Evolutionary conservation across 2,113 vertebrate species (phyloP).

Genomic region (Sinocyclocheilus anophthalmus): DNA sequence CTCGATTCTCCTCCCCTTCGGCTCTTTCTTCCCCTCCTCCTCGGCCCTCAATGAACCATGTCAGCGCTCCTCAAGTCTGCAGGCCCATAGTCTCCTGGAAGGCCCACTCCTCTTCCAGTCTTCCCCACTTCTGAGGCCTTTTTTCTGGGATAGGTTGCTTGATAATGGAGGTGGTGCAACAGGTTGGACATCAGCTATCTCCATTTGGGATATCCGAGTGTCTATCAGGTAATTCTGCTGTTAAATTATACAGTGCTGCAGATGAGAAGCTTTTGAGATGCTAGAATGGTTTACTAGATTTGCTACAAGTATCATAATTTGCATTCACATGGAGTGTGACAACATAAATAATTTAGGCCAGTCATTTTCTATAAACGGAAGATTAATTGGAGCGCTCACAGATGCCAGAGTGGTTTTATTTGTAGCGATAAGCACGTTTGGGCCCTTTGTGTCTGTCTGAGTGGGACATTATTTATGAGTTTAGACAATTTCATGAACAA

Average conservation of each 20-base stretch:
- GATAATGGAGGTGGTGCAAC: constrained; percentile 73
- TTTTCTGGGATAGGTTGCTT: constrained; percentile 45
- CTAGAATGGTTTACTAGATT: not conserved
- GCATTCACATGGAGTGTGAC: not conserved
- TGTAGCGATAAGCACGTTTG: not conserved
- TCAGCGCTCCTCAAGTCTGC: constrained; percentile 61
- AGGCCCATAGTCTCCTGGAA: constrained; percentile 48
- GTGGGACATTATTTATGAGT: not conserved
- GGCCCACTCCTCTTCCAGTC: constrained; percentile 52
- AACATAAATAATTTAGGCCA: not conserved
- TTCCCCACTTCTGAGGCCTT: constrained; percentile 44
- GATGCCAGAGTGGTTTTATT: constrained; percentile 2
- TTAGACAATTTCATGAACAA: constrained; percentile 4
- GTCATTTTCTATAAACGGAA: not conserved
- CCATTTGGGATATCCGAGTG: constrained; percentile 68
- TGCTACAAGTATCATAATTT: not conserved
- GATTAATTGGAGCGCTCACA: not conserved
- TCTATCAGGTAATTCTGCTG: constrained; percentile 68
- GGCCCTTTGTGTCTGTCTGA: not conserved
- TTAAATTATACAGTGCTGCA: not conserved
- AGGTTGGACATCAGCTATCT: constrained; percentile 60
- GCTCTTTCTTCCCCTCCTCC: constrained; percentile 42
- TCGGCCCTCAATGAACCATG: constrained; percentile 69
- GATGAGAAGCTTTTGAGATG: not conserved
- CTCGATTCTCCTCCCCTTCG: constrained; percentile 62